Percentiles rank a stretch among this genome's conserved stretches.
Conservation (phyloP, 2,888 invertebrate species). For the Aporophyla nigra region DNA sequence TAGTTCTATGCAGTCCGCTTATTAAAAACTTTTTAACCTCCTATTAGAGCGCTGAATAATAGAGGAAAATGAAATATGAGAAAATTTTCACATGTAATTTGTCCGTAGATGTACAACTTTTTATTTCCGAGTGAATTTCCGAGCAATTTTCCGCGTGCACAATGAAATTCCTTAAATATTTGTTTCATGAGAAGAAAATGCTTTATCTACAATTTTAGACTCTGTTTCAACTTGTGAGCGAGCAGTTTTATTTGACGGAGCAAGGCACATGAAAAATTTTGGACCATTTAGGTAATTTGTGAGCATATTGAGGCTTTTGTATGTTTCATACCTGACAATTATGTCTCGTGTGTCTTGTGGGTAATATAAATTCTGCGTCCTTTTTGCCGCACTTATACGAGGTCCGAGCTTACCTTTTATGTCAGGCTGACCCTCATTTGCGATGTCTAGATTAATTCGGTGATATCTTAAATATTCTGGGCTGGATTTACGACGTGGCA, state of each 20-base stretch:
- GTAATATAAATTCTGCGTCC: slow-evolving; percentile 27
- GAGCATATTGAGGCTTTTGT: slow-evolving; percentile 59
- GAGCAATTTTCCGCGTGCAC: slow-evolving; percentile 57
- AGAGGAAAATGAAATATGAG: slow-evolving; percentile 47
- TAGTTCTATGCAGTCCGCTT: slow-evolving; percentile 44
- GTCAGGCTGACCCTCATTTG: slow-evolving; percentile 59
- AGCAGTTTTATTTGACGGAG: slow-evolving; percentile 35
- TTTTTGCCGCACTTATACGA: slow-evolving; percentile 35
- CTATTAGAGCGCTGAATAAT: slow-evolving; percentile 50
- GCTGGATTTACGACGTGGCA: slow-evolving; percentile 48
- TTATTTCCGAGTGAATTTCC: slow-evolving; percentile 63
- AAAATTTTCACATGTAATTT: slow-evolving; percentile 55
- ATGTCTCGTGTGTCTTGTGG: slow-evolving; percentile 45
- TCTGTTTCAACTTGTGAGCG: slow-evolving; percentile 53
- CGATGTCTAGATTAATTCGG: slow-evolving; percentile 59
- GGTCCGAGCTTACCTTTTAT: slow-evolving; percentile 36
- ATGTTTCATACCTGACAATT: slow-evolving; percentile 61
- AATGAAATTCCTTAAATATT: slow-evolving; percentile 62
- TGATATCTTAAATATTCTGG: slow-evolving; percentile 55
- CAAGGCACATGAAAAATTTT: slow-evolving; percentile 52
- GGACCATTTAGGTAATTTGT: slow-evolving; percentile 57
- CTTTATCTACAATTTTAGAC: slow-evolving; percentile 42
- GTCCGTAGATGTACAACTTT: slow-evolving; percentile 58
- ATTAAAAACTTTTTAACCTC: slow-evolving; percentile 60
- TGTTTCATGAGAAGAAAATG: slow-evolving; percentile 42